These are phyloP conservation scores for Masnerella sp. DNA, from an alignment of 2,888 invertebrate species.

Conservation along the genomic window DNA sequence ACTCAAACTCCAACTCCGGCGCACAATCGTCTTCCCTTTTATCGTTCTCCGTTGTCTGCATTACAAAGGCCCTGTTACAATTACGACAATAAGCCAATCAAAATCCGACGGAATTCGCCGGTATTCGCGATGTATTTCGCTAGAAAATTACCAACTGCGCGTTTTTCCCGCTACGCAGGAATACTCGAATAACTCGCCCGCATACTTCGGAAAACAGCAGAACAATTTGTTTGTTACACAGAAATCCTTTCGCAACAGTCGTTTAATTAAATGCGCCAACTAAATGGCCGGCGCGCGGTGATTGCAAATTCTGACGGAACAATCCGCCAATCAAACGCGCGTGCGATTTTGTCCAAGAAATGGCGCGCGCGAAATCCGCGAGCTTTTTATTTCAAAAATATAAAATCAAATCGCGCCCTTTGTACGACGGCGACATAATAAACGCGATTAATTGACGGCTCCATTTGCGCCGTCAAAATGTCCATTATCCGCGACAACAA, in stretches of 20 bases:
- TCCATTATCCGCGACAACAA: too few species aligned
- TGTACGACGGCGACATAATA: too few species aligned
- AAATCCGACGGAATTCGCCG: conserved; percentile 62
- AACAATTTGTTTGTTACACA: conserved; percentile 22
- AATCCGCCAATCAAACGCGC: conserved; percentile 31
- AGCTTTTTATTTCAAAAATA: conserved; percentile 1
- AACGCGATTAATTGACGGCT: too few species aligned
- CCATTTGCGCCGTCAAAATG: too few species aligned
- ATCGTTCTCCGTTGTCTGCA: too few species aligned
- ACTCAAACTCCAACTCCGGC: conserved; percentile 28
- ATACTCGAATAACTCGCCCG: conserved; percentile 5
- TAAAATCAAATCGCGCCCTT: conserved; percentile 17
- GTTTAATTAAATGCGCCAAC: conserved; percentile 7
- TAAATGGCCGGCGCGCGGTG: conserved; percentile 10
- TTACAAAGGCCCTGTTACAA: too few species aligned
- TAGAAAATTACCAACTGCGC: conserved; percentile 5
- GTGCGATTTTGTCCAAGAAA: conserved; percentile 13
- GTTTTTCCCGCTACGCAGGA: background rate
- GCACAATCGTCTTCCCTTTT: too few species aligned
- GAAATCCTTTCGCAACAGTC: conserved; percentile 8
- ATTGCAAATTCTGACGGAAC: conserved; percentile 29
- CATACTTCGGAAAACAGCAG: conserved; percentile 9
- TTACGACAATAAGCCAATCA: too few species aligned
- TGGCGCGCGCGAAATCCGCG: background rate
- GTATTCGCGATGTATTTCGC: too few species aligned